Evolutionary conservation across 2,888 invertebrate species (phyloP).

Genomic region (Apamea anceps): DNA sequence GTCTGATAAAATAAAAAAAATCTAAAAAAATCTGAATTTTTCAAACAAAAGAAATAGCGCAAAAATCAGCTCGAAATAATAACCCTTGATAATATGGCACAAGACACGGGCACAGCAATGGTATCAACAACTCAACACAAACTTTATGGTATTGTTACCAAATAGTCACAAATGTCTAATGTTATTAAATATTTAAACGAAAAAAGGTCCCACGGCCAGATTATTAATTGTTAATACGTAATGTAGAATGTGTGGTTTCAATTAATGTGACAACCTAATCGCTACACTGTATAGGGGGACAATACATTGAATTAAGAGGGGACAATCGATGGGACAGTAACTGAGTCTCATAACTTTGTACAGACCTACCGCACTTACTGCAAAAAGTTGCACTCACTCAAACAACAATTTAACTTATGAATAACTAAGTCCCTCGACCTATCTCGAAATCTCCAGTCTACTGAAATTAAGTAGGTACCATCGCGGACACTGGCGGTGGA

Average conservation of each 20-base stretch:
- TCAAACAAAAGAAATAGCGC: too few species aligned
- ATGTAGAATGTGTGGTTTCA: too few species aligned
- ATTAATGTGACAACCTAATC: too few species aligned
- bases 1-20: too few species aligned
- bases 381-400: not conserved
- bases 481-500: too few species aligned
- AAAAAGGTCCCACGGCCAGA: not conserved
- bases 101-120: too few species aligned
- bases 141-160: too few species aligned
- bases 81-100: too few species aligned
- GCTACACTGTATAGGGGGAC: not conserved
- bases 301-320: constrained; percentile 19
- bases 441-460: not conserved
- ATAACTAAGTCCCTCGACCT: not conserved
- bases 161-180: not conserved
- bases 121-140: too few species aligned
- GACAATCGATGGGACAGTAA: constrained; percentile 6
- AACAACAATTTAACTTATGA: not conserved
- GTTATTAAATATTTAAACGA: not conserved
- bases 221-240: not conserved
- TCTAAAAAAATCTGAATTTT: too few species aligned
- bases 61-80: too few species aligned
- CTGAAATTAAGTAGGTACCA: not conserved
- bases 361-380: not conserved
- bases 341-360: not conserved